These are phyloP conservation scores for Polypedilum pembai DNA, from an alignment of 1,140 invertebrate genomes.

Conservation along the genomic window DNA sequence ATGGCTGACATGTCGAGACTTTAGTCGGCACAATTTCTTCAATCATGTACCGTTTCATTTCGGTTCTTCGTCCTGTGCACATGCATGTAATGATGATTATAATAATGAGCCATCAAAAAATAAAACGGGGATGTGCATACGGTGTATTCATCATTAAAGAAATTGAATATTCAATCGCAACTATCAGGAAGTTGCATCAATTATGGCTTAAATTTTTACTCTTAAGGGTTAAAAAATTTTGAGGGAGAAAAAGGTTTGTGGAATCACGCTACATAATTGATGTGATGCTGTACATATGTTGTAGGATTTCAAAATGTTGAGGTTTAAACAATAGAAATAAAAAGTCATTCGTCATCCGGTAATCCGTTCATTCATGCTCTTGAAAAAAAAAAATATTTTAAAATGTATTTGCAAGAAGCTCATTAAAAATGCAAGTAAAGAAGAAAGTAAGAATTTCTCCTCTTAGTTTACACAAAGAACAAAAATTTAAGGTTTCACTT, in stretches of 20 bases:
- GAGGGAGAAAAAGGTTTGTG: not conserved
- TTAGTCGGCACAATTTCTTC: not conserved
- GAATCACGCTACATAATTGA: constrained; percentile 5
- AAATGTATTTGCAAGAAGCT: no score
- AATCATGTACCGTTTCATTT: not conserved
- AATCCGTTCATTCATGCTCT: not conserved
- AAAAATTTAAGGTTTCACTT: not conserved
- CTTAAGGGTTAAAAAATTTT: not conserved
- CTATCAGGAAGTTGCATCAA: not conserved
- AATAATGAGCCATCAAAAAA: not conserved
- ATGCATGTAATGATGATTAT: not conserved
- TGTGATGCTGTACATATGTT: not conserved
- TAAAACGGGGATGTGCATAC: not conserved
- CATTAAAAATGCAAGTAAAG: no score
- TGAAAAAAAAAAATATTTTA: no score
- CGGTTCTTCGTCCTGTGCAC: not conserved
- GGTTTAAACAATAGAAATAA: not conserved
- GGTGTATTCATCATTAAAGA: not conserved
- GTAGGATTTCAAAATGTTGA: not conserved
- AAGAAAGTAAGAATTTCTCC: no score
- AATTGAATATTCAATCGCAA: not conserved
- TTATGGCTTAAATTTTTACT: not conserved
- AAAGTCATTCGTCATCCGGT: not conserved
- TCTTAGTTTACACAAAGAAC: no score
- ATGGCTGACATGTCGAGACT: not conserved